A percentile compares a stretch with the other conserved stretches of the same genome.
Evolutionary conservation across 2,113 vertebrate species (phyloP).

Genomic region (Leptodactylus fuscus): DNA sequence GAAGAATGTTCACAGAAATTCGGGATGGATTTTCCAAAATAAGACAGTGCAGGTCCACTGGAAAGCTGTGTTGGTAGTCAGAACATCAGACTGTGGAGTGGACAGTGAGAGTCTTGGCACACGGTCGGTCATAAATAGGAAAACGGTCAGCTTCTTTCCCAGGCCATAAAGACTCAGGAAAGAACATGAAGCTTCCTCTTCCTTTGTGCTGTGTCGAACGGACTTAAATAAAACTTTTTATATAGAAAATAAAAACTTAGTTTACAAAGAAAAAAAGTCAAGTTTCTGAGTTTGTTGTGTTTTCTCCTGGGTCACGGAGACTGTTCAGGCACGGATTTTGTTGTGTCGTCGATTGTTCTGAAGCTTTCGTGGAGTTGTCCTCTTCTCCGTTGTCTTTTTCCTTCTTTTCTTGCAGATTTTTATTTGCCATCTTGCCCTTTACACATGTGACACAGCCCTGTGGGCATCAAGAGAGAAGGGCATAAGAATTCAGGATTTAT

Average conservation of each 20-base stretch:
- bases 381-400: neutral
- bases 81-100: neutral
- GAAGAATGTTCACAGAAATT: conserved; percentile 30
- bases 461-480: neutral
- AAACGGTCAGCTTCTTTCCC: neutral
- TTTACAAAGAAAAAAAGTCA: conserved; percentile 33
- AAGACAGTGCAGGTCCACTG: neutral
- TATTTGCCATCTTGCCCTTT: neutral
- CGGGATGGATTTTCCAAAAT: neutral
- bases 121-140: neutral
- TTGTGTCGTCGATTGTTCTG: neutral
- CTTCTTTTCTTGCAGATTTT: neutral
- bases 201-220: neutral
- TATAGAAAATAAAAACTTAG: conserved; percentile 1
- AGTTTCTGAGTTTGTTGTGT: neutral
- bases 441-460: conserved; percentile 44
- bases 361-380: neutral
- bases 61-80: neutral
- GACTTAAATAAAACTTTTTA: conserved; percentile 37
- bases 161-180: neutral
- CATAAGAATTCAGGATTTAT: neutral
- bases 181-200: neutral
- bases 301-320: neutral
- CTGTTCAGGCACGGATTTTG: neutral
- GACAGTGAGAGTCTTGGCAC: conserved; percentile 37